Evolutionary conservation across 1,140 invertebrate genomes (phyloP).

Genomic region (Saccostrea glomerata): DNA sequence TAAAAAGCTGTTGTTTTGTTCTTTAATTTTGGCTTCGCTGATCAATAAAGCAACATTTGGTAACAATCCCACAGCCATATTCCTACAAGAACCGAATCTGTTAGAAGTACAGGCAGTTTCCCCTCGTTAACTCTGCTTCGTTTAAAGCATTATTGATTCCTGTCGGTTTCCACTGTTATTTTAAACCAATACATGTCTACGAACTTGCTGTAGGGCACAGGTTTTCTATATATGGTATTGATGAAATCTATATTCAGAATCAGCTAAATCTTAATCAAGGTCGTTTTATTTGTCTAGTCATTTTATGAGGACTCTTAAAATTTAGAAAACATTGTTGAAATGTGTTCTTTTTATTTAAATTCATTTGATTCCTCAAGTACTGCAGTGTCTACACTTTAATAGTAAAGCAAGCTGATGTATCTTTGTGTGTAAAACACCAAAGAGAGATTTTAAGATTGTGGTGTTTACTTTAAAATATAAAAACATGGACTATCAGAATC

Average conservation of each 20-base stretch:
- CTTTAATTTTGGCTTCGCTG: background rate
- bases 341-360: too few species aligned
- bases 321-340: too few species aligned
- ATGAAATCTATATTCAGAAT: background rate
- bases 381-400: too few species aligned
- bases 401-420: too few species aligned
- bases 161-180: background rate
- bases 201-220: background rate
- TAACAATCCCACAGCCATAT: slow-evolving; percentile 9
- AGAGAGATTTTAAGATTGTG: too few species aligned
- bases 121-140: background rate
- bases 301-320: too few species aligned
- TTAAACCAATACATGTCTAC: background rate
- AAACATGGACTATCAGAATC: too few species aligned
- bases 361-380: too few species aligned
- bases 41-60: slow-evolving; percentile 32
- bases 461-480: too few species aligned
- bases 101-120: background rate
- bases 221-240: background rate
- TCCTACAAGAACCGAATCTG: background rate
- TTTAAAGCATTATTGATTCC: background rate
- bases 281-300: too few species aligned
- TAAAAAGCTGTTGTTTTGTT: background rate
- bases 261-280: too few species aligned
- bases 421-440: too few species aligned